A percentile compares a stretch with the other conserved stretches of the same genome.
phyloP scores from a whole-genome alignment of 2,113 vertebrate species.

The Machaerirhynchus nigripectus region DNA sequence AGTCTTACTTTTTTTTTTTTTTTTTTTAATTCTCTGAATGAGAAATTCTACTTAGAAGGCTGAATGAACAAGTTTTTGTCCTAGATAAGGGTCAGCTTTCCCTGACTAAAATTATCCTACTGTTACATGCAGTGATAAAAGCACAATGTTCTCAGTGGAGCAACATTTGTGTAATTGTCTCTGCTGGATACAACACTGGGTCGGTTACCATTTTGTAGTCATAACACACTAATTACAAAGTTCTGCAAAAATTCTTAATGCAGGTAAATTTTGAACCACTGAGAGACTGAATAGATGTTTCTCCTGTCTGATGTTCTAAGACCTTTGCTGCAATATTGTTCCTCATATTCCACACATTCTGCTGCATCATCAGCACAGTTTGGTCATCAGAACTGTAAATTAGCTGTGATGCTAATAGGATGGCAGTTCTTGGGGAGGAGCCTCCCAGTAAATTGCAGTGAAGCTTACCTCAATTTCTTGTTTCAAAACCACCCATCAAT shows the following conservation, averaged over 20 bases:
- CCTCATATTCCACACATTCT: neutral
- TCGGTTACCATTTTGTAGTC: neutral
- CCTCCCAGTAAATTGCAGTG: neutral
- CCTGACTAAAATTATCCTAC: neutral
- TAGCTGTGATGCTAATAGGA: neutral
- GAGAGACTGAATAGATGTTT: neutral
- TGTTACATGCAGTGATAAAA: neutral
- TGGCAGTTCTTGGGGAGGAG: neutral
- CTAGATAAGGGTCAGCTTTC: neutral
- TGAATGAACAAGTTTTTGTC: neutral
- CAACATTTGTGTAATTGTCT: neutral
- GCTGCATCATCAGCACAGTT: neutral
- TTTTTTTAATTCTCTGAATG: neutral
- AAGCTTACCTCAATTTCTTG: neutral
- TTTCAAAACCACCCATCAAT: neutral
- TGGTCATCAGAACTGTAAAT: neutral
- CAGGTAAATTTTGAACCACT: neutral
- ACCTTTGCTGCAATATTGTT: neutral
- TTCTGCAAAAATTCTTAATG: neutral
- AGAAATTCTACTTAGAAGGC: neutral
- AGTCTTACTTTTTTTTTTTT: neutral
- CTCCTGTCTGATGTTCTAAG: neutral
- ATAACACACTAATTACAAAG: neutral
- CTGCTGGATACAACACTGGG: neutral
- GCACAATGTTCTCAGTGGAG: neutral